Conservation (phyloP, 2,797 vertebrate genomes). For the Myiotriccus ornatus region DNA sequence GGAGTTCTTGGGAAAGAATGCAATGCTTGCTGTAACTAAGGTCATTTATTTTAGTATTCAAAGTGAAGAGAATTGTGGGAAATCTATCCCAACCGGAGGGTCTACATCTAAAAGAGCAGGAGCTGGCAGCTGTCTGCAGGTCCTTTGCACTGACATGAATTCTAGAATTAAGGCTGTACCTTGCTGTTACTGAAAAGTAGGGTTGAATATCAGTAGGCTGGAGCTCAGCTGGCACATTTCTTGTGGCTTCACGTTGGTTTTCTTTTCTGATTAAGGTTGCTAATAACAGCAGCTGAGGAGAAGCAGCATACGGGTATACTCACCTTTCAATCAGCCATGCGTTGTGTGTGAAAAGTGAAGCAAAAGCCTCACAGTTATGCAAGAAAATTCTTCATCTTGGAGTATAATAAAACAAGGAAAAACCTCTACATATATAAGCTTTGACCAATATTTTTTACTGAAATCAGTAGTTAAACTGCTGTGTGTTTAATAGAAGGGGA, state of each 20-base stretch:
- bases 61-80: not conserved
- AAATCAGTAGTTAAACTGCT: not conserved
- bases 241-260: not conserved
- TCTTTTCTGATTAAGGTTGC: not conserved
- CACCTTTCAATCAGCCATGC: not conserved
- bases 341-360: not conserved
- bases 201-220: not conserved
- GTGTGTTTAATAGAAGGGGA: not conserved
- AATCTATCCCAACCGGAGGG: not conserved
- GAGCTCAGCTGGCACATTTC: not conserved
- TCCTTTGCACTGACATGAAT: not conserved
- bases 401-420: not conserved
- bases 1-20: not conserved
- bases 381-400: not conserved
- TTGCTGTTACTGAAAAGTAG: not conserved
- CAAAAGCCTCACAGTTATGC: not conserved
- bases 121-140: not conserved
- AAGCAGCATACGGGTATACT: not conserved
- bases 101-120: not conserved
- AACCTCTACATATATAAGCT: not conserved
- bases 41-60: not conserved
- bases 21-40: accelerated
- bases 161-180: not conserved
- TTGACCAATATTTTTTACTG: not conserved
- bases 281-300: not conserved